Conservation (phyloP, 1,140 invertebrate genomes). For the Drosophila neocordata region DNA sequence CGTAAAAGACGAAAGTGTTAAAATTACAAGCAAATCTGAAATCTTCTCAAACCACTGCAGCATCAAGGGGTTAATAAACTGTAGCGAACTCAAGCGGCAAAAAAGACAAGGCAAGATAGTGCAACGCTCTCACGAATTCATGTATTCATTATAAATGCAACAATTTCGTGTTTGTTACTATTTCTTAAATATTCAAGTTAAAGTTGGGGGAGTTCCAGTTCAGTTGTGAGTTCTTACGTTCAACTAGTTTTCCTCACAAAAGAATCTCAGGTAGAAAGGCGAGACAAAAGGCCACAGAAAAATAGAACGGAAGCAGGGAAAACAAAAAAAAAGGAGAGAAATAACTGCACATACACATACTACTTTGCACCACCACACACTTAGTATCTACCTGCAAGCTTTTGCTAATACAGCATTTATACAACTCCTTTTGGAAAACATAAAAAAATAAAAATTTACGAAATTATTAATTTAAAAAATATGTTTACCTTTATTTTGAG, state of each 20-base stretch:
- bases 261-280: slow-evolving; percentile 34
- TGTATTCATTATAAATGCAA: slow-evolving; percentile 1
- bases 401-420: too few species aligned
- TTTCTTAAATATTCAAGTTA: slow-evolving; percentile 13
- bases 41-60: slow-evolving; percentile 13
- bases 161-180: slow-evolving; percentile 34
- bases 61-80: slow-evolving; percentile 64
- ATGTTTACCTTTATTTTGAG: too few species aligned
- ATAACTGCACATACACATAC: slow-evolving; percentile 53
- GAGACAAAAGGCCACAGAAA: slow-evolving; percentile 62
- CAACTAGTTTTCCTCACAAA: slow-evolving; percentile 31
- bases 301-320: slow-evolving; percentile 73
- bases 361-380: slow-evolving; percentile 5
- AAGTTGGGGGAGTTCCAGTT: slow-evolving; percentile 7
- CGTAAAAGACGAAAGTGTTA: slow-evolving; percentile 59
- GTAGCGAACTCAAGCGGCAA: slow-evolving; percentile 59
- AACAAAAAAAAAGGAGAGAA: slow-evolving; percentile 68
- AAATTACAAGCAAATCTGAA: slow-evolving; percentile 9
- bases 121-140: neutral
- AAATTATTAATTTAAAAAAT: too few species aligned
- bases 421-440: too few species aligned
- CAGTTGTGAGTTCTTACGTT: neutral
- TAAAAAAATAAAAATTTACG: too few species aligned
- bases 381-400: neutral
- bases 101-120: slow-evolving; percentile 17